Evolutionary conservation across 2,888 invertebrate genomes (phyloP), one percentile per base, ranked within the genome.

Genomic region (Melipona bicolor): DNA sequence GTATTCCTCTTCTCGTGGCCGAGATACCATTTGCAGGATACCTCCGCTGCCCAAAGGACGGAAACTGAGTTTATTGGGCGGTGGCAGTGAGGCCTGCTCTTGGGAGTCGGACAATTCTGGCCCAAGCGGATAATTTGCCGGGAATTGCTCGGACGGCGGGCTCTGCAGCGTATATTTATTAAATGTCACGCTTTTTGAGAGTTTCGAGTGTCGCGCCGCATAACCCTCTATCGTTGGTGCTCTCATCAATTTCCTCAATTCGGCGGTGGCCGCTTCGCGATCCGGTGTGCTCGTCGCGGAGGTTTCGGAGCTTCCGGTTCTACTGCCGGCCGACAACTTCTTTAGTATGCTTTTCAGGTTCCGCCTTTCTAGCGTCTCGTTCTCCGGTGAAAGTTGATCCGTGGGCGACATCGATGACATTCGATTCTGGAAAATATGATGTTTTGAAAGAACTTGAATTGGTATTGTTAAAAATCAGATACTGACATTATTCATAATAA

Each of bases 181-280:
- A 95, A 98, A 98, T 84, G 98, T 98, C 87, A 98, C 98, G 95
- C 98, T 98, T 95, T 98, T 98, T 74, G 97, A 96, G 94, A 98
- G 96, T 94, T 98, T 98, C 87, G 97, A 97, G 95, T 98, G 98
- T 92, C 98, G 96, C 74, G 97, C 98, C 81, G 97, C 98, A 95
- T 98, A 98, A 83, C 98, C 98, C 95, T 98, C 98, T 90, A 98
- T 95, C 82, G 98, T 98, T 84, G 97, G 98, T 50, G 98, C 98
- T 92, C 97, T 95, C 95, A 97, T 96, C 84, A 98, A 95, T 92
- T 96, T 96, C 90, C 96, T 96, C 78, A 97, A 95, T 92, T 97
- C 97, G 83, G 95, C 95, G 9, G 95, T 96, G 87, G 95, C 95
- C 21, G 91, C 90, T 78, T 92, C 91, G 17, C 92, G 91, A 62